Percentiles rank a stretch among this genome's conserved stretches.
Conservation (phyloP, 2,888 invertebrate species). For the Bimastos eiseni region DNA sequence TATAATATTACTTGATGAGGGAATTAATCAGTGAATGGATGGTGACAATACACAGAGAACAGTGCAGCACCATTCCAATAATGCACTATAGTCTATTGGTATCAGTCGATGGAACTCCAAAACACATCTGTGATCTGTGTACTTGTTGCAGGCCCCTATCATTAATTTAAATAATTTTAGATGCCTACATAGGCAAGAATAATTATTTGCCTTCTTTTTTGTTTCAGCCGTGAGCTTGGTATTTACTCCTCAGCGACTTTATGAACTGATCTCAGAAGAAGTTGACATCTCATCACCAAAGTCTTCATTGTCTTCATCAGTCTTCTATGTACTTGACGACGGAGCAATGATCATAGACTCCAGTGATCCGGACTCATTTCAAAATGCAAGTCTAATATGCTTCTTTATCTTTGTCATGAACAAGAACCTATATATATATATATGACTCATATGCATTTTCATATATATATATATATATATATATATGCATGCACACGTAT, state of each 20-base stretch:
- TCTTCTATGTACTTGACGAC: not conserved
- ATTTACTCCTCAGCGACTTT: not conserved
- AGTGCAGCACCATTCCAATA: too few relatives aligned
- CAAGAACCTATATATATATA: too few relatives aligned
- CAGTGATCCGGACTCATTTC: not conserved
- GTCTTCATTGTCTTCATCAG: not conserved
- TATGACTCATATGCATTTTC: too few relatives aligned
- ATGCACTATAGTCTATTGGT: too few relatives aligned
- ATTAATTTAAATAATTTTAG: not conserved
- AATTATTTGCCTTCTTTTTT: not conserved
- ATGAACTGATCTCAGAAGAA: not conserved
- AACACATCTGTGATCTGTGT: too few relatives aligned
- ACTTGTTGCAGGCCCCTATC: too few relatives aligned
- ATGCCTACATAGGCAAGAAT: not conserved
- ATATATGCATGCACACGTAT: too few relatives aligned
- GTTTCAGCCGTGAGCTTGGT: conserved; percentile 22
- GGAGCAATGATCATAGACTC: not conserved
- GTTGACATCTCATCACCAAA: not conserved
- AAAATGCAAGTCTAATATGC: not conserved
- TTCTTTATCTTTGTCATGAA: not conserved
- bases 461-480: too few relatives aligned
- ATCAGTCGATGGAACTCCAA: too few relatives aligned
- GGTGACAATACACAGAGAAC: too few relatives aligned
- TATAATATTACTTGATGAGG: too few relatives aligned
- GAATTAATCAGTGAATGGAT: too few relatives aligned